Evolutionary conservation across 1,140 invertebrate genomes (phyloP), one percentile per base, ranked within the genome.

Genomic region (Caenorhabditis briggsae): DNA sequence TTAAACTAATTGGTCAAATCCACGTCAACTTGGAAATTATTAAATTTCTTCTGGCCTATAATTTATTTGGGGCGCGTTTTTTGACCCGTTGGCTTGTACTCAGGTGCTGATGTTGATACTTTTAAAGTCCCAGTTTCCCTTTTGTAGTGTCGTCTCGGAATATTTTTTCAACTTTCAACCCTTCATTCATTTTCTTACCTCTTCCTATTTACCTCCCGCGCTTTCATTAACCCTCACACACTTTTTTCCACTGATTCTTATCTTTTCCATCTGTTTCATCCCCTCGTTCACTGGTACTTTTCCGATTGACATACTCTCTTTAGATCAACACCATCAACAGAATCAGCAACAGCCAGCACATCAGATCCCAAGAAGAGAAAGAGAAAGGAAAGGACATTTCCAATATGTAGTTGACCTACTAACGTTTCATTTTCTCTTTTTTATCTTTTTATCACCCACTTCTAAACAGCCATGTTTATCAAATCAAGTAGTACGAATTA

Each of bases 351-450:
- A 78, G 43, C 43, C 50, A 9, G 14, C 43, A 14, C 70, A 70
- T 12, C 64, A n/a, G 46, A 25, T 12, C n/a, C 43, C 12, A 78
- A 53, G 20, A 78, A 74, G 43, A 78, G 33, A 53, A 50, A 53
- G 46, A 53, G 20, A 46, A 12, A 46, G 16, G n/a, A 53, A 23
- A 50, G 70, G 25, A 41, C 23, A n/a, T 78, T 78, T 78, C 70
- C 70, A 78, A 46, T 78, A 78, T 78, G 46, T 41, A 78, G 70
- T 50, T 78, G 70, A 78, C 70, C 70, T 78, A 78, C 70, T 53
- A 78, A 78, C 70, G 70, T 78, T 78, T 78, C 70, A 78, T 78
- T 78, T 78, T 78, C 70, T 70, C 64, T 46, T 70, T 33, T 65
- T 70, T 78, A 78, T 78, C 70, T 78, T 50, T 78, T 78, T 78